Base-by-base conservation (phyloP, 2,113 vertebrate genomes). In the Anoplopoma fimbria region DNA sequence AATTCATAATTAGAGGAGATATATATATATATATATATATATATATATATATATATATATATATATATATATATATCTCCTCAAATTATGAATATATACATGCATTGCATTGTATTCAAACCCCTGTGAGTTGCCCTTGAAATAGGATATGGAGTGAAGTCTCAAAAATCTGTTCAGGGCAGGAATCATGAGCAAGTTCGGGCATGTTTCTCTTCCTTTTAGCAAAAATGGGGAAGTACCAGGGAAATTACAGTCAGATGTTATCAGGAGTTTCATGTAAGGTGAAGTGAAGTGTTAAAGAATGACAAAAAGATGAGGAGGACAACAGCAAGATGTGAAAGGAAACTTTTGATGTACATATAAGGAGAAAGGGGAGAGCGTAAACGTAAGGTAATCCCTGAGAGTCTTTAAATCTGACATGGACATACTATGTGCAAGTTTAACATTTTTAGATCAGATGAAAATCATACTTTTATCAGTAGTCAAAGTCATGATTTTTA, bases 181-280 rank as follows among this genome's bases (percentile, higher is more conserved):
- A 38, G 23, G 10, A 21, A 12, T 23, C 1, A 4, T 21, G 15
- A 42, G 77, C 87, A 79, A 69, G 85, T 79, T 7, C 3, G 6
- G 33, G 3, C 89, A n/a, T 79, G 77, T 4, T 19, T n/a, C 9
- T 21, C 3, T 36, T 1, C 2, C 9, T 33, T 0, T 45, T 0
- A 31, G 27, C 1, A 23, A 5, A 62, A 25, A 60, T 1, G 9
- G 47, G 79, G 62, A 87, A 71, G 25, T 77, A 29, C 36, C 63
- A 0, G 0, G 42, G 23, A 74, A 81, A 53, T 6, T 21, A 76
- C 75, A 38, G 31, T 86, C 77, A 77, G 15, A 4, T 81, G 81
- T 75, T 17, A 23, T 27, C 23, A 38, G 2, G 34, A 1, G 12
- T 23, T 27, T 27, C 0, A 23, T 55, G 9, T 15, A n/a, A n/a